Percentiles rank a stretch among this genome's conserved stretches.
Conservation (phyloP, 2,888 invertebrate genomes). For the Xestia sexstrigata region DNA sequence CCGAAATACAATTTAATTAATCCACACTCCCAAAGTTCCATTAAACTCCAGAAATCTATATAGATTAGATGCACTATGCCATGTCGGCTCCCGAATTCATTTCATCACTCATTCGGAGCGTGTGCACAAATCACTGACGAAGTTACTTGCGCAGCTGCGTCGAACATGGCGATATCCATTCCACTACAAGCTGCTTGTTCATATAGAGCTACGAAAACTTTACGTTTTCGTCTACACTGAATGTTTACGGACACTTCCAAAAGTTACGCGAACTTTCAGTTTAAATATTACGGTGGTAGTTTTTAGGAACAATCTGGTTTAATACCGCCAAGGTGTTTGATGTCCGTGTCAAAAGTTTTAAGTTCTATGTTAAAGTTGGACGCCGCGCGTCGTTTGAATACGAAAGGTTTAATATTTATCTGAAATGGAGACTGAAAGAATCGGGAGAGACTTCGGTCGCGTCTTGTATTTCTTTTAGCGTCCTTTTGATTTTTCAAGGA, state of each 20-base stretch:
- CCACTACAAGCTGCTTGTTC: constrained; percentile 54
- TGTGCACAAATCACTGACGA: constrained; percentile 69
- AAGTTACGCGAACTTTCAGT: constrained; percentile 32
- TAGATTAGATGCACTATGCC: constrained; percentile 53
- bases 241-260: constrained; percentile 37
- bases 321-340: constrained; percentile 44
- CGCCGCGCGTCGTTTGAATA: constrained; percentile 31
- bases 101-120: constrained; percentile 57
- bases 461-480: constrained; percentile 8
- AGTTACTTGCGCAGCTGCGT: constrained; percentile 74
- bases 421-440: constrained; percentile 13
- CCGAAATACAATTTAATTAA: constrained; percentile 3
- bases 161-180: constrained; percentile 68
- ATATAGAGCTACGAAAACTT: constrained; percentile 48
- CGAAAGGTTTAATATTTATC: constrained; percentile 31
- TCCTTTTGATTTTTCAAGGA: neutral
- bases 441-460: neutral
- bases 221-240: constrained; percentile 29
- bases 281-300: constrained; percentile 47
- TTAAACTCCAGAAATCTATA: constrained; percentile 28
- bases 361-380: constrained; percentile 19
- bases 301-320: constrained; percentile 35
- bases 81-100: constrained; percentile 44
- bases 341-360: constrained; percentile 49
- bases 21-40: constrained; percentile 6